Evolutionary conservation across 2,888 invertebrate species (phyloP).

Genomic region (Synanthedon formicaeformis): DNA sequence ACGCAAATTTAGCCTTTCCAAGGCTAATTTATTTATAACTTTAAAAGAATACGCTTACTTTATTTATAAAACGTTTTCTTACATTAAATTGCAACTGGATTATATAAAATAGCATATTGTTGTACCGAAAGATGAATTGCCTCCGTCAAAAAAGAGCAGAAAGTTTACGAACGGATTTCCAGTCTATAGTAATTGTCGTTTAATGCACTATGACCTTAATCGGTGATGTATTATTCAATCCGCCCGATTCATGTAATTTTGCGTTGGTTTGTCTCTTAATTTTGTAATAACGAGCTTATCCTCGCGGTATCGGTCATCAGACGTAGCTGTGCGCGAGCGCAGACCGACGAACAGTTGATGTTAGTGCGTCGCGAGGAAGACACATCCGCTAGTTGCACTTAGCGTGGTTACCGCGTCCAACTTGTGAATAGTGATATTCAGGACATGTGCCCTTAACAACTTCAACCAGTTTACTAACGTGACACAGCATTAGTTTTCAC

Average conservation of each 20-base stretch:
- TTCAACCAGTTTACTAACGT: background rate
- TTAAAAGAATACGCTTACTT: no score
- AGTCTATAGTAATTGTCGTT: background rate
- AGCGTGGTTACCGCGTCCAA: conserved; percentile 19
- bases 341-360: conserved; percentile 33
- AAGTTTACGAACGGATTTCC: no score
- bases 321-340: conserved; percentile 31
- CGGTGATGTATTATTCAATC: background rate
- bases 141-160: no score
- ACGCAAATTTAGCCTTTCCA: no score
- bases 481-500: background rate
- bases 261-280: conserved; percentile 24
- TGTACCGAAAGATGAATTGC: no score
- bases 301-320: conserved; percentile 56
- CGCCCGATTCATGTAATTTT: background rate
- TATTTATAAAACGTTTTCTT: no score
- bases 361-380: conserved; percentile 60
- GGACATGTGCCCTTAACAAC: conserved; percentile 7
- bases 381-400: conserved; percentile 48
- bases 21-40: no score
- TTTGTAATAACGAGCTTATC: conserved; percentile 30
- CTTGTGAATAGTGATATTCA: conserved; percentile 11
- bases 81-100: no score
- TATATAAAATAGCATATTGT: no score
- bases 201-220: background rate